Percentiles rank a stretch among this genome's conserved stretches.
Conservation (phyloP, 2,888 invertebrate genomes). For the Iselma pallidipennis region DNA sequence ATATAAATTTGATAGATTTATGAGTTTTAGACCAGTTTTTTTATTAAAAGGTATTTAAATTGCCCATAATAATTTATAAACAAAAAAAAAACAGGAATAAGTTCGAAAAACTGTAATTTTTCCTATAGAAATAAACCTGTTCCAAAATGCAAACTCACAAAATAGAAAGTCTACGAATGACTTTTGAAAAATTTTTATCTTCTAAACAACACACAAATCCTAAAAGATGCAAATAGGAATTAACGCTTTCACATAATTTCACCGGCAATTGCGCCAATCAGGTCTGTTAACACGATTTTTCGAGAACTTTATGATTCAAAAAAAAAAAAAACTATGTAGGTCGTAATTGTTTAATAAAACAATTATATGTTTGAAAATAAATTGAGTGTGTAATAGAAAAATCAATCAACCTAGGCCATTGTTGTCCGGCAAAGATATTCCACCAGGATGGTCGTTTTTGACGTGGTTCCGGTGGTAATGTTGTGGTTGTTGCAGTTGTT, state of each 20-base stretch:
- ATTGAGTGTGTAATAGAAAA: not conserved
- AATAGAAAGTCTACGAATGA: not conserved
- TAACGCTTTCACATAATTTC: not conserved
- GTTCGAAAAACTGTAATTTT: too few species aligned
- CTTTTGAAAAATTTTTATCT: not conserved
- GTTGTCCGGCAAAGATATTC: conserved; percentile 84
- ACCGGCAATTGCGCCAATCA: not conserved
- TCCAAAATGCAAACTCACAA: not conserved
- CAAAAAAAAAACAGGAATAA: too few species aligned
- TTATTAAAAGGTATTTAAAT: too few species aligned
- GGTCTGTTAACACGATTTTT: too few species aligned
- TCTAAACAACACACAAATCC: not conserved
- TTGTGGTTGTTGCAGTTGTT: conserved; percentile 19
- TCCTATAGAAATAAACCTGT: not conserved
- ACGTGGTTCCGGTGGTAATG: conserved; percentile 57
- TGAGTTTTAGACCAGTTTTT: too few species aligned
- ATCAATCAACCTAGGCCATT: conserved; percentile 66
- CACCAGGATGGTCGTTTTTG: conserved; percentile 86
- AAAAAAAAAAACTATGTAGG: too few species aligned
- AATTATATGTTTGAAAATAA: too few species aligned
- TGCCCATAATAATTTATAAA: too few species aligned
- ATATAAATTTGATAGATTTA: too few species aligned
- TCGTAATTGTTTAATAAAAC: too few species aligned
- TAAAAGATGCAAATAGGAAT: not conserved
- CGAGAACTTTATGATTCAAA: too few species aligned